Base-by-base conservation (phyloP, 2,797 vertebrate species). In the Chlorospingus semifuscus region DNA sequence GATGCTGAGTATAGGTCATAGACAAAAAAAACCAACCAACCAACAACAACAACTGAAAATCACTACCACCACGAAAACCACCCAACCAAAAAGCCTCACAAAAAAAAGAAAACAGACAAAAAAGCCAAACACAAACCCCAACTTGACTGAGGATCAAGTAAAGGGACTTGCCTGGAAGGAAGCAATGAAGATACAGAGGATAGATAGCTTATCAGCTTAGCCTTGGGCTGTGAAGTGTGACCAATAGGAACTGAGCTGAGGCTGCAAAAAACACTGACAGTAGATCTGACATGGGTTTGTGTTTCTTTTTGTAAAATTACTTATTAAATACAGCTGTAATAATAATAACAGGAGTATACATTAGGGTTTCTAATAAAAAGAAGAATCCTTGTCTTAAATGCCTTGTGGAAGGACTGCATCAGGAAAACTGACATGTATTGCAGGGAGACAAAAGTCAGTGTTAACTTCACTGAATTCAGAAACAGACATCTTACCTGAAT, bases 401-500 rank as follows among this genome's bases (percentile, higher is more conserved):
- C 41, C 53, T 83, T 61, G 20, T n/a, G 49, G 37, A 71, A 93
- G 79, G 47, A 71, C 24, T 68, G n/a, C 47, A 72, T 63, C 22
- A 68, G 68, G 32, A 93, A 39, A 90, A 76, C 44, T 8, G 36
- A 46, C 13, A 42, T 65, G 10, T 71, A 36, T 41, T 53, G 84
- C 11, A 66, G 27, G 21, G 79, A 29, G 11, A 75, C 29, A 53
- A 0, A 55, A 21, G 20, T 88, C 41, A 39, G 10, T n/a, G 30
- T 77, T 46, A 79, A 68, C 18, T 32, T 14, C 37, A n/a, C n/a
- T 24, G 46, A 82, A 83, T 52, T 83, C 69, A 81, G 64, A 57
- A 63, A 44, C 22, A 19, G 46, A 50, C 13, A 37, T 79, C 98
- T 98, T 97, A 99, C 99, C 99, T 99, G 99, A 78, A 99, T 96